Conservation (phyloP, 2,888 invertebrate genomes). For the Seladonia tumulorum region DNA sequence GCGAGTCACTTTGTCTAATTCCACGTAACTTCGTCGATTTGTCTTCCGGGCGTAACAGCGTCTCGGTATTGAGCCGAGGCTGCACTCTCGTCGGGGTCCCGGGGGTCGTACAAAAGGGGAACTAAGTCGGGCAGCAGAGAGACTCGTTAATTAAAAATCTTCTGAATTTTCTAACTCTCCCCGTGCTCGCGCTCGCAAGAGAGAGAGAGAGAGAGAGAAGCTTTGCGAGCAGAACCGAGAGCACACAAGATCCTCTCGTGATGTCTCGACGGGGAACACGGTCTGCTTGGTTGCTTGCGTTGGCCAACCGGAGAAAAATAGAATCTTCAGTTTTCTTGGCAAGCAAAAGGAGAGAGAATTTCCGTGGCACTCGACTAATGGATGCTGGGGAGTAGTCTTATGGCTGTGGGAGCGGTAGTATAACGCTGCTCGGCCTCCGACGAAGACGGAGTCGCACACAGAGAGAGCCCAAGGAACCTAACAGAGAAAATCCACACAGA, state of each 20-base stretch:
- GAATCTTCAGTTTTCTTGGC: conserved; percentile 71
- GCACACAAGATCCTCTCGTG: background rate
- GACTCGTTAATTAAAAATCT: conserved; percentile 19
- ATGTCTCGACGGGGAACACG: background rate
- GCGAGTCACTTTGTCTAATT: conserved; percentile 67
- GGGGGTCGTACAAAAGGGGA: background rate
- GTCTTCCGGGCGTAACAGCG: conserved; percentile 48
- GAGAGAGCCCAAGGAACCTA: conserved; percentile 32
- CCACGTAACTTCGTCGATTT: conserved; percentile 70
- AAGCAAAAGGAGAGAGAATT: conserved; percentile 74
- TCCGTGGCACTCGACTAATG: conserved; percentile 83
- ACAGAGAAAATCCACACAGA: conserved; percentile 53
- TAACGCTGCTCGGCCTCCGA: conserved; percentile 30
- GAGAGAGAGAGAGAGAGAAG: background rate
- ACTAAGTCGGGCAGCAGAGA: background rate
- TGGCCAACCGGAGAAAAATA: conserved; percentile 50
- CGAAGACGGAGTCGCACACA: conserved; percentile 38
- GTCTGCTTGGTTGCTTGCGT: background rate
- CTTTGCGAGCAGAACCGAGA: background rate
- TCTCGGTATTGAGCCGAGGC: background rate
- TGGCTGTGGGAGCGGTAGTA: conserved; percentile 64
- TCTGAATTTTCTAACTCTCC: background rate
- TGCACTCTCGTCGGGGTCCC: background rate
- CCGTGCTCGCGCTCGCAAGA: background rate
- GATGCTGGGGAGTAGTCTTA: conserved; percentile 81